Conservation (phyloP, 2,797 vertebrate genomes). For the Propithecus deckenii region DNA sequence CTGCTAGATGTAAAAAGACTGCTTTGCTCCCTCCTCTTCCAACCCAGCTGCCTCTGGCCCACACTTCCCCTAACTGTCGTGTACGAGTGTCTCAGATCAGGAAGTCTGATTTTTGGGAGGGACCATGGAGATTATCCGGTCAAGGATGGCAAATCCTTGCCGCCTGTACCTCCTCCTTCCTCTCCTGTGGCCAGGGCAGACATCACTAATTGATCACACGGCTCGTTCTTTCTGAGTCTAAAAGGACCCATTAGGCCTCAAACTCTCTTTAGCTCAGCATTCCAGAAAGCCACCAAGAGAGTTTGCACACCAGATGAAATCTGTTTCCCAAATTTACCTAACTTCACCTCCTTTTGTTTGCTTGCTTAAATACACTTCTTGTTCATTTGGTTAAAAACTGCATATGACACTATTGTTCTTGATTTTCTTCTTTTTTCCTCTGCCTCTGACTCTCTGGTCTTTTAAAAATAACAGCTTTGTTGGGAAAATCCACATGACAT, state of each 20-base stretch:
- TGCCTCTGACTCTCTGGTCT: background rate
- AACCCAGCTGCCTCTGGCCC: background rate
- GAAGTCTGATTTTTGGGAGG: background rate
- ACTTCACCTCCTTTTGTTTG: background rate
- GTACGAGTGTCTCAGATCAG: background rate
- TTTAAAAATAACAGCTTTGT: slow-evolving; percentile 1
- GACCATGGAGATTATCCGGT: too few relatives aligned
- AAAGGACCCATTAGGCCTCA: background rate
- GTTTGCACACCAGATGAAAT: background rate
- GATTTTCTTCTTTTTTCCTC: background rate
- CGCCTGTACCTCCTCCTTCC: background rate
- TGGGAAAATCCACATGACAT: background rate
- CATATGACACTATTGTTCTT: background rate
- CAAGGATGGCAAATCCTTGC: background rate
- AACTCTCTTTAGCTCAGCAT: slow-evolving; percentile 31
- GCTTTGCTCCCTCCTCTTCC: background rate
- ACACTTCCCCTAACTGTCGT: background rate
- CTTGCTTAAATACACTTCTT: background rate
- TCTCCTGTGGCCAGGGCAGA: background rate
- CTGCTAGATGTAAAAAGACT: background rate
- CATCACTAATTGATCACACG: background rate
- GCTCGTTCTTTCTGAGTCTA: background rate
- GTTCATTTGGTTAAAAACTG: background rate
- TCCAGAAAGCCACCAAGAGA: background rate
- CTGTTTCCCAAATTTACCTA: background rate